A percentile compares a stretch with the other conserved stretches of the same genome.
These are phyloP conservation scores for Dipodomys ordii DNA, from an alignment of 2,113 vertebrate genomes.

Conservation along the genomic window DNA sequence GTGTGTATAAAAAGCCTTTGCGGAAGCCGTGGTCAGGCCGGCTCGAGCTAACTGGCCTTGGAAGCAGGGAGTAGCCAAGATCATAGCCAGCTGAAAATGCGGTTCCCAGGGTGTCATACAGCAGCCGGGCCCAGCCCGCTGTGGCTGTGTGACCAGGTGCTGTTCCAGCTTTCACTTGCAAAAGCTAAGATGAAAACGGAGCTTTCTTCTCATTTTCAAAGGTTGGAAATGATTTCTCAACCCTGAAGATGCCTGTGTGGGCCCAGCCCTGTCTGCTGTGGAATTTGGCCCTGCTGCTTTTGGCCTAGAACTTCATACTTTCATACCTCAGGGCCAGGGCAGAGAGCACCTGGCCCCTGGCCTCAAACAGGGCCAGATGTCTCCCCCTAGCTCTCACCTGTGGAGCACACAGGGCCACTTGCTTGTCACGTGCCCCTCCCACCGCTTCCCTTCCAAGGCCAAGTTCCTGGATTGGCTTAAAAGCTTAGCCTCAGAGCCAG, in stretches of 20 bases:
- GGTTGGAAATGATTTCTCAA: conserved; percentile 13
- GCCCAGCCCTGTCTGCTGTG: background rate
- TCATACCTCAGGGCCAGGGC: background rate
- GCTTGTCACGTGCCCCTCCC: background rate
- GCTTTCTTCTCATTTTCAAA: conserved; percentile 26
- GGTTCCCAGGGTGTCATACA: background rate
- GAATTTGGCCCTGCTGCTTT: background rate
- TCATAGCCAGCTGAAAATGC: too few species aligned
- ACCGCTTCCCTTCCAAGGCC: background rate
- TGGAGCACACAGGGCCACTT: background rate
- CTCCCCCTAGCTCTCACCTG: background rate
- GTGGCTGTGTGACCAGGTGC: background rate
- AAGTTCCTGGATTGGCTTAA: background rate
- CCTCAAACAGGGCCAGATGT: background rate
- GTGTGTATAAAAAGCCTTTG: background rate
- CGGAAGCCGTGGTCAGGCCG: background rate
- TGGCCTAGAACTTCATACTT: background rate
- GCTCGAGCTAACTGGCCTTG: background rate
- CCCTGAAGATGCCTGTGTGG: background rate
- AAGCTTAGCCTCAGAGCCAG: background rate
- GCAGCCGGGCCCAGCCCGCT: background rate
- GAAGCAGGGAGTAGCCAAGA: too few species aligned
- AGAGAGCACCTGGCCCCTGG: background rate
- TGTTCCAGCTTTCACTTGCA: background rate
- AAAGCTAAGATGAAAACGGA: background rate